phyloP scores from a whole-genome alignment of 1,140 invertebrate genomes.

The Palaemon carinicauda region DNA sequence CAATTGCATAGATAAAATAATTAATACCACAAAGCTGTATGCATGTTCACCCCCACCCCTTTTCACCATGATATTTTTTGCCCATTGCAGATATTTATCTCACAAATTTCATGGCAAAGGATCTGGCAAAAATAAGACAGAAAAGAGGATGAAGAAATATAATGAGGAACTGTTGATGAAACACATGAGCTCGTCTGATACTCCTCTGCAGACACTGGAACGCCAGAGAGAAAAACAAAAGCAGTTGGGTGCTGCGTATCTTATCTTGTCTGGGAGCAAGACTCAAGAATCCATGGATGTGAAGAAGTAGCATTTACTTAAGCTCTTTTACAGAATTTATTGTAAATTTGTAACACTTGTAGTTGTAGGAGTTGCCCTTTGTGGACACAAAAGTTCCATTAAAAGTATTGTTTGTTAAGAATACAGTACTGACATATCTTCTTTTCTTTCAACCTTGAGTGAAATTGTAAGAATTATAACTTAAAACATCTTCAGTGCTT shows the following conservation, averaged over 20 bases:
- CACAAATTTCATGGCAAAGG: constrained; percentile 99
- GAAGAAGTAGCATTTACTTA: constrained; percentile 14
- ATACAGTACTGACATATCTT: too few relatives aligned
- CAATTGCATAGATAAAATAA: not conserved
- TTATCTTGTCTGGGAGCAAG: constrained; percentile 93
- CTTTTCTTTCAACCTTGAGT: too few relatives aligned
- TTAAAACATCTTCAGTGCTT: too few relatives aligned
- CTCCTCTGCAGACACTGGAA: constrained; percentile 91
- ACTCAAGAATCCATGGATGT: constrained; percentile 55
- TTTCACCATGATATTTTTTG: not conserved
- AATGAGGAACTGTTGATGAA: constrained; percentile 83
- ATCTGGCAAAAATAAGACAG: constrained; percentile 97
- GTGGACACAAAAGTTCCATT: too few relatives aligned
- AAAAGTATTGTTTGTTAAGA: too few relatives aligned
- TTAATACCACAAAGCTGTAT: not conserved
- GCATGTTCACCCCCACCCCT: too few relatives aligned
- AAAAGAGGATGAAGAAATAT: constrained; percentile 94
- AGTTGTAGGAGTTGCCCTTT: too few relatives aligned
- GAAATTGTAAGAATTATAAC: too few relatives aligned
- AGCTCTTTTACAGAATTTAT: too few relatives aligned
- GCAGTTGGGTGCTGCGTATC: constrained; percentile 92
- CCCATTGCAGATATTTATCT: constrained; percentile 77
- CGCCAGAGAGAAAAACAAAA: constrained; percentile 96
- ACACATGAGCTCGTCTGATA: constrained; percentile 98
- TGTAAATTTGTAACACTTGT: too few relatives aligned